These are phyloP conservation scores for Anas platyrhynchos DNA, from an alignment of 2,113 vertebrate genomes.

Conservation along the genomic window DNA sequence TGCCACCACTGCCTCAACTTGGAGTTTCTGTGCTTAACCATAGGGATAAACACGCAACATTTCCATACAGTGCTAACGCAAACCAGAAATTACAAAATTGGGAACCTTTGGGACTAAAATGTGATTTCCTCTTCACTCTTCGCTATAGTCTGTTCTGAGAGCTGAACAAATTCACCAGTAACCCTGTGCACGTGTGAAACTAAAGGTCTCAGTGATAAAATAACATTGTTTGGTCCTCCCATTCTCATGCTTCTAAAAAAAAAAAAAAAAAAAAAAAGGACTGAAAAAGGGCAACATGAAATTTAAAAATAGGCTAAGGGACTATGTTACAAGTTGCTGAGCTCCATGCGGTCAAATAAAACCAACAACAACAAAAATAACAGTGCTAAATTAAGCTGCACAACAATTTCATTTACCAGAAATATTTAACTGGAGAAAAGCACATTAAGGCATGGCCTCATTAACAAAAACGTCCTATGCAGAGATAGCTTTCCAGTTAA, in stretches of 20 bases:
- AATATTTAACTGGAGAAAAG: conserved; percentile 66
- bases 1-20: neutral
- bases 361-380: conserved; percentile 54
- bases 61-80: rapidly evolving
- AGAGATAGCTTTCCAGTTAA: conserved; percentile 43
- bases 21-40: neutral
- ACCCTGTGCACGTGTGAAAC: conserved; percentile 31
- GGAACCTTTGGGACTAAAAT: neutral
- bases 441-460: conserved; percentile 52
- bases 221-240: conserved; percentile 57
- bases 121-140: neutral
- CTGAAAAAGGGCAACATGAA: conserved; percentile 54
- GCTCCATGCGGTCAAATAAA: conserved; percentile 63
- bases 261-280: neutral
- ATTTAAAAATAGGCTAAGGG: conserved; percentile 78
- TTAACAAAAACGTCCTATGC: conserved; percentile 48
- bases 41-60: rapidly evolving
- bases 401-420: conserved; percentile 67
- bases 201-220: conserved; percentile 64
- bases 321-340: conserved; percentile 68
- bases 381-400: conserved; percentile 62
- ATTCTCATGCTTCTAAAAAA: conserved; percentile 74
- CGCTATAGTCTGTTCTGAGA: neutral
- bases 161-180: conserved; percentile 39
- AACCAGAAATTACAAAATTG: neutral